Evolutionary conservation across 1,140 invertebrate species (phyloP).

Genomic region (Hetaerina americana): DNA sequence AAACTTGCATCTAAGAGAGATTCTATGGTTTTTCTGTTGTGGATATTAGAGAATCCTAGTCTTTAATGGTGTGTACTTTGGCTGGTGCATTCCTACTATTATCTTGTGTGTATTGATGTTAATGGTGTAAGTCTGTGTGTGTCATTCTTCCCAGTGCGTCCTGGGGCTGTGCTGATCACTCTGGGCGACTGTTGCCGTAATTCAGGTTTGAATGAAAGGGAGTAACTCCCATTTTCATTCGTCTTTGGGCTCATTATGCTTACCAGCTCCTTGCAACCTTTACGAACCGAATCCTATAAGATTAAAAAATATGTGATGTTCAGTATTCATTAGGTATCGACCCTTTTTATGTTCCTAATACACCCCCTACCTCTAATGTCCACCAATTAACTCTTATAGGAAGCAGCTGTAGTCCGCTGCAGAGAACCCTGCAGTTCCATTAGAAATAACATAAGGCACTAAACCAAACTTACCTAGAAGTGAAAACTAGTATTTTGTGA

Average conservation of each 20-base stretch:
- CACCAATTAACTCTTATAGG: background rate
- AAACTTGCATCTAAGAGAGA: background rate
- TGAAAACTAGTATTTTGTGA: too few species aligned
- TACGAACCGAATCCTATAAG: background rate
- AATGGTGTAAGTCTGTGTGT: constrained; percentile 7
- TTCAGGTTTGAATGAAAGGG: constrained; percentile 24
- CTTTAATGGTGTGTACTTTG: constrained; percentile 7
- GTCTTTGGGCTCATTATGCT: background rate
- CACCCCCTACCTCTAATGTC: background rate
- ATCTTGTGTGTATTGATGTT: constrained; percentile 10
- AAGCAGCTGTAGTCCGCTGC: background rate
- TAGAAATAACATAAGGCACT: too few species aligned
- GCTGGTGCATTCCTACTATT: constrained; percentile 6
- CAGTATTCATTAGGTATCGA: background rate
- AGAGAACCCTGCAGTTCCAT: background rate
- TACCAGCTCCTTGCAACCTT: background rate
- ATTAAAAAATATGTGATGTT: background rate
- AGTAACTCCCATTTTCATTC: background rate
- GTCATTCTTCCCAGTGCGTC: constrained; percentile 25
- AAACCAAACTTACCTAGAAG: too few species aligned
- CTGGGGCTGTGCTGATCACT: constrained; percentile 27
- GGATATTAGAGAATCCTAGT: constrained; percentile 4
- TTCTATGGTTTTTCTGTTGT: background rate
- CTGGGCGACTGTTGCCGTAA: constrained; percentile 19
- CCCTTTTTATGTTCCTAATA: background rate